These are phyloP conservation scores for Cetonia aurata DNA, from an alignment of 2,888 invertebrate species.

Conservation along the genomic window DNA sequence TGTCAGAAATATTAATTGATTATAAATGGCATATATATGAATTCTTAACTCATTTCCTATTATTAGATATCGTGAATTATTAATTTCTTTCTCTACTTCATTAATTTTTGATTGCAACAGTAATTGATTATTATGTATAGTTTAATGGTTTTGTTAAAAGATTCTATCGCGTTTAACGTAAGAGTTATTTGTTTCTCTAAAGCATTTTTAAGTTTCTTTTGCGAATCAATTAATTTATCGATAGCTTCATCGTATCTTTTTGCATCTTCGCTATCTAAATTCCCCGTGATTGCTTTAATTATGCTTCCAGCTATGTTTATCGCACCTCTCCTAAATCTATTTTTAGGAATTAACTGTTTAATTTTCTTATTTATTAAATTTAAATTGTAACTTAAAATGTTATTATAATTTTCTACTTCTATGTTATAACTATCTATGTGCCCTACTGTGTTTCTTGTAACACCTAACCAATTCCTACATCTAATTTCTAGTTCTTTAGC, in stretches of 20 bases:
- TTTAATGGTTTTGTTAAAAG: conserved; percentile 5
- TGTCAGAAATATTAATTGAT: conserved; percentile 20
- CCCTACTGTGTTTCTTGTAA: too few species aligned
- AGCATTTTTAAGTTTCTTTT: conserved; percentile 21
- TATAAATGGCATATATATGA: too few species aligned
- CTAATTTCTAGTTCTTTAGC: too few species aligned
- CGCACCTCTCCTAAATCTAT: conserved; percentile 31
- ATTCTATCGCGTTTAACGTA: background rate
- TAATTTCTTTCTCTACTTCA: conserved; percentile 12
- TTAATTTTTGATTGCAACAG: background rate
- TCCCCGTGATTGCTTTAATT: conserved; percentile 35
- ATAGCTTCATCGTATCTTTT: conserved; percentile 23
- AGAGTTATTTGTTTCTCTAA: conserved; percentile 29
- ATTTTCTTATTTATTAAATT: conserved; percentile 19
- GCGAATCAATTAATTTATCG: conserved; percentile 10
- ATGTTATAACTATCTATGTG: too few species aligned
- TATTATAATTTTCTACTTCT: conserved; percentile 31
- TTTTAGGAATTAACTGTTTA: conserved; percentile 12
- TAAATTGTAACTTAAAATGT: conserved; percentile 28
- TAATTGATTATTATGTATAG: conserved; percentile 18
- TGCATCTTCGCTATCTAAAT: conserved; percentile 35
- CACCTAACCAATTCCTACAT: too few species aligned
- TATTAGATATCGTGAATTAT: background rate
- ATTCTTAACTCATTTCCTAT: conserved; percentile 13
- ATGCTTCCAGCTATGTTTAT: conserved; percentile 25